Percentiles rank a stretch among this genome's conserved stretches.
Conservation (phyloP, 2,797 vertebrate species). For the Typhlichthys subterraneus region DNA sequence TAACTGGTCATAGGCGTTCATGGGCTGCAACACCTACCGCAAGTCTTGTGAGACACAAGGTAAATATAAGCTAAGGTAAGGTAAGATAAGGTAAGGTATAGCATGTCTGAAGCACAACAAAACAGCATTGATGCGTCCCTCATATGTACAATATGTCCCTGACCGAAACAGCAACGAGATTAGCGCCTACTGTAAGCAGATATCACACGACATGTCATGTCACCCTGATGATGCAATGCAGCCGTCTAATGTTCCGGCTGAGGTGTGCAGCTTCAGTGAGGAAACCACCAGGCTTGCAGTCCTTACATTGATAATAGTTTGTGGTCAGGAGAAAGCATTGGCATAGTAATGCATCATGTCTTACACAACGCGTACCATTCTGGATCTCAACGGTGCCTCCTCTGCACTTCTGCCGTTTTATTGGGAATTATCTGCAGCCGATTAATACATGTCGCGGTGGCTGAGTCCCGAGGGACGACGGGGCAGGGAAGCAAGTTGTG, state of each 20-base stretch:
- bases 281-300: constrained; percentile 44
- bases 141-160: constrained; percentile 5
- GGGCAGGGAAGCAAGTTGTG: constrained; percentile 50
- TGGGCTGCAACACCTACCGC: not conserved
- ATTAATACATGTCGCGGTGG: constrained; percentile 66
- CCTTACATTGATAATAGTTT: constrained; percentile 46
- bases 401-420: constrained; percentile 55
- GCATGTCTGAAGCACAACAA: not conserved
- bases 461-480: constrained; percentile 38
- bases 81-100: too few relatives aligned
- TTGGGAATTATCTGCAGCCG: constrained; percentile 66
- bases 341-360: constrained; percentile 61
- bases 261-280: constrained; percentile 41
- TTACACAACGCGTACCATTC: constrained; percentile 33
- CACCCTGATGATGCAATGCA: constrained; percentile 24
- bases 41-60: too few relatives aligned
- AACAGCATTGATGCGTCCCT: not conserved
- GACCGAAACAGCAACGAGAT: not conserved
- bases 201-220: constrained; percentile 22
- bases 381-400: constrained; percentile 41
- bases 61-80: too few relatives aligned
- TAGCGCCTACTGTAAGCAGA: constrained; percentile 2
- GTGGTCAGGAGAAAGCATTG: constrained; percentile 44
- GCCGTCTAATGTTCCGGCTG: constrained; percentile 34
- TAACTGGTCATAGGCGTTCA: not conserved